phyloP scores from a whole-genome alignment of 2,888 invertebrate species.

The Drosophila emarginata region DNA sequence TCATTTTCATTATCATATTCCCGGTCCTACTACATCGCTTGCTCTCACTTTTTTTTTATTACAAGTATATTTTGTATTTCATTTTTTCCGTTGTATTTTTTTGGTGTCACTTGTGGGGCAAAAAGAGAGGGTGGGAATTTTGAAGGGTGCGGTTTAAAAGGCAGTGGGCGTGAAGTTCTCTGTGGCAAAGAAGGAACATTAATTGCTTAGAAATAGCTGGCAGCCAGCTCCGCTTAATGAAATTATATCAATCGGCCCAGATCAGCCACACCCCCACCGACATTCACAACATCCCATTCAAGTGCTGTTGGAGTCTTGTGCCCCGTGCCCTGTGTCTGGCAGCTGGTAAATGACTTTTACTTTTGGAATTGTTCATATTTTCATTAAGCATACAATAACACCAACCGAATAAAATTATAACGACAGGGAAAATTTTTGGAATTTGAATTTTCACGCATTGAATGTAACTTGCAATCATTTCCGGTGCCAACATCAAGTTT shows the following conservation, averaged over 20 bases:
- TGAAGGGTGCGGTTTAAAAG: constrained; percentile 19
- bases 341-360: constrained; percentile 71
- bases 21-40: neutral
- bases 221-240: constrained; percentile 52
- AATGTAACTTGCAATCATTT: constrained; percentile 57
- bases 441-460: constrained; percentile 51
- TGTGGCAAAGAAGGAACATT: constrained; percentile 30
- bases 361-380: constrained; percentile 55
- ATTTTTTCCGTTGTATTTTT: constrained; percentile 37
- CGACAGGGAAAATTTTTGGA: neutral
- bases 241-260: constrained; percentile 70
- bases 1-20: constrained; percentile 64
- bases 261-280: constrained; percentile 29
- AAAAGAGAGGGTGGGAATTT: neutral
- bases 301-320: constrained; percentile 22
- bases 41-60: constrained; percentile 49
- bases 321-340: constrained; percentile 42
- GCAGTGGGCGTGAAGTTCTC: constrained; percentile 31
- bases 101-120: constrained; percentile 2
- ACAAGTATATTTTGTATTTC: constrained; percentile 33
- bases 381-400: constrained; percentile 34
- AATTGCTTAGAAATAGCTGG: constrained; percentile 13
- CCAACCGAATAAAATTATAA: too few species aligned
- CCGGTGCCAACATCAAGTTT: constrained; percentile 5
- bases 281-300: constrained; percentile 8